Percentiles rank a stretch among this genome's conserved stretches.
Evolutionary conservation across 2,113 vertebrate species (phyloP).

Genomic region (Callipepla californica): DNA sequence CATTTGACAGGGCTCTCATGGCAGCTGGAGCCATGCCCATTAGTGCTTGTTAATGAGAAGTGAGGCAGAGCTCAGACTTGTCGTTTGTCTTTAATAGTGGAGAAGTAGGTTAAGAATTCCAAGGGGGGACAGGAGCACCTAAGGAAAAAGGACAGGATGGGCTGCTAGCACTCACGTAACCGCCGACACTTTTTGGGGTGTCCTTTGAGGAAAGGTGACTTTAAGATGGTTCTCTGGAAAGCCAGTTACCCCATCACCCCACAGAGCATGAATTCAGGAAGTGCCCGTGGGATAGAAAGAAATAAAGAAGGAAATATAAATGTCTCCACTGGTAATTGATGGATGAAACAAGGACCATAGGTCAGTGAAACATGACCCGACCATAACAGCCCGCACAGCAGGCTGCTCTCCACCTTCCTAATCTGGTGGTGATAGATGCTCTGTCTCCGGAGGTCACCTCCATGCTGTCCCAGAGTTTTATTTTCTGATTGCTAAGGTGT

Average conservation of each 20-base stretch:
- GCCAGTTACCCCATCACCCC: not conserved
- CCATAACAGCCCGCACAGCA: not conserved
- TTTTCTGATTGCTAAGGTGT: not conserved
- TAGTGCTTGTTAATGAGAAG: slow-evolving; percentile 6
- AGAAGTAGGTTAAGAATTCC: slow-evolving; percentile 15
- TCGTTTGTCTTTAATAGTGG: not conserved
- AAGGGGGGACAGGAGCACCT: not conserved
- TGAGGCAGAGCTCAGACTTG: not conserved
- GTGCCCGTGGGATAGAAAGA: not conserved
- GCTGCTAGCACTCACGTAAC: not conserved
- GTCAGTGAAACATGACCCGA: not conserved
- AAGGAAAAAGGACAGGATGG: not conserved
- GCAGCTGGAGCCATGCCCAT: not conserved
- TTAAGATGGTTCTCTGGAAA: not conserved
- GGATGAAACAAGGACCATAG: not conserved
- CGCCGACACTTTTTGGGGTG: not conserved
- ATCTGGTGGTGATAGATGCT: not conserved
- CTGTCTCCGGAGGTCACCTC: not conserved
- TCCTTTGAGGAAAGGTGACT: not conserved
- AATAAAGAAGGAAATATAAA: not conserved
- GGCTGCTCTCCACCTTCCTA: slow-evolving; percentile 1
- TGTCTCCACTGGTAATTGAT: not conserved
- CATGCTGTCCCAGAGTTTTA: not conserved
- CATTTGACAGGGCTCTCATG: not conserved
- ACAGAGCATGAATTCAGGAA: not conserved